Conservation (phyloP, 2,113 vertebrate genomes). For the Silurus glanis region DNA sequence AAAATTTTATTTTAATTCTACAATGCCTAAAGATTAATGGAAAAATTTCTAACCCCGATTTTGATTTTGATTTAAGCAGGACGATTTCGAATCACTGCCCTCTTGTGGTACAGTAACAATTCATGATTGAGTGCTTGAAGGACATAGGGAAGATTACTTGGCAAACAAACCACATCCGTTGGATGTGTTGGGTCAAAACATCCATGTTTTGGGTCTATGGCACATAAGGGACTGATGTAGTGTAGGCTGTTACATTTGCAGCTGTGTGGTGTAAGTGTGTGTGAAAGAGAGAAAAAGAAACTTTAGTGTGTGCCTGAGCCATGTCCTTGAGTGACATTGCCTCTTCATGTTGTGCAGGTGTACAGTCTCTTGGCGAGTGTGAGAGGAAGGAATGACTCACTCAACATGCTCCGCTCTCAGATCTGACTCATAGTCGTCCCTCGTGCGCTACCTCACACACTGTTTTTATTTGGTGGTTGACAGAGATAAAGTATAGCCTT, state of each 20-base stretch:
- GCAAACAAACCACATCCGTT: slow-evolving; percentile 16
- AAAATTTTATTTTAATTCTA: background rate
- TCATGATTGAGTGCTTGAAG: background rate
- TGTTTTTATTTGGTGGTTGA: slow-evolving; percentile 51
- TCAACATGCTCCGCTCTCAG: slow-evolving; percentile 63
- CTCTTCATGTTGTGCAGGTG: slow-evolving; percentile 66
- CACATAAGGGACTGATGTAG: slow-evolving; percentile 31
- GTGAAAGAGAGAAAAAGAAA: background rate
- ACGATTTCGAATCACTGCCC: slow-evolving; percentile 17
- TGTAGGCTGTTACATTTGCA: slow-evolving; percentile 43
- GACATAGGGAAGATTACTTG: slow-evolving; percentile 19
- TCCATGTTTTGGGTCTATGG: slow-evolving; percentile 39
- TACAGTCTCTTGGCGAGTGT: slow-evolving; percentile 66
- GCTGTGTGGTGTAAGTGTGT: slow-evolving; percentile 27
- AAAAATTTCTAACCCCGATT: background rate
- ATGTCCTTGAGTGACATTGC: slow-evolving; percentile 38
- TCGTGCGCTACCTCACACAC: slow-evolving; percentile 52
- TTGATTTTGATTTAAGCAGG: background rate
- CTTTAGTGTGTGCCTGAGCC: background rate
- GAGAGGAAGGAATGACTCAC: slow-evolving; percentile 75
- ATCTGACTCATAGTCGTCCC: slow-evolving; percentile 66
- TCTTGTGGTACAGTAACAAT: slow-evolving; percentile 28
- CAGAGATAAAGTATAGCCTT: slow-evolving; percentile 46
- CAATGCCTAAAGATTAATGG: background rate
- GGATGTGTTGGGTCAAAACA: slow-evolving; percentile 24